Base-by-base conservation (phyloP, 2,888 invertebrate species). In the Aspidapion aeneum region DNA sequence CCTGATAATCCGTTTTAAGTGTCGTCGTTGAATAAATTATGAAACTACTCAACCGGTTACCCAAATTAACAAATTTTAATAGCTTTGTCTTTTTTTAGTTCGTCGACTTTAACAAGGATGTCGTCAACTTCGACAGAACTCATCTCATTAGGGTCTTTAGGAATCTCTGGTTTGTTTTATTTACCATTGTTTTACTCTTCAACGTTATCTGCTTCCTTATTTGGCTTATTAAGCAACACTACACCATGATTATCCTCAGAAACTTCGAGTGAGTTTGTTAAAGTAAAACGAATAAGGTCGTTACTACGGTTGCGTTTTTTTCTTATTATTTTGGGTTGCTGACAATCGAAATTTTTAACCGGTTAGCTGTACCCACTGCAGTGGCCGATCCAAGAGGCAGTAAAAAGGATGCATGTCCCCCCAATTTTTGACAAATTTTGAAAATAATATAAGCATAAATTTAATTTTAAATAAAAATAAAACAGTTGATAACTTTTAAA, bases 1-100 rank as follows among this genome's bases (percentile, higher is more conserved):
- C 63, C 62, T 66, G 63, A 66, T 66, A 66, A 66, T 66, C 66
- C 66, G 63, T 66, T 66, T 60, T 62, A 63, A 66, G 62, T 64
- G 64, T 66, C 66, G 60, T 66, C 66, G 57, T 48, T 12, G 64
- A 66, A 66, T 66, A 66, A 66, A 66, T 66, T 66, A 66, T 66
- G 57, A 66, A 66, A 57, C 35, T 7, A 35, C 63, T 66, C 63
- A 64, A 66, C 66, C 21, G 64, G 63, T 64, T 62, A 49, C 64
- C 64, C 64, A 35, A 35, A 35, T 35, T 35, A 35, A 35, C 35
- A 3, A 35, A 7, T 12, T 12, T 35, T 12, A 35, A 3, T 35
- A 35, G 5, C 35, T 35, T 35, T 12, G 3, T 35, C 35, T 35
- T 35, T 35, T 3, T 35, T 12, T 35, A 35, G 5, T 35, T 12